phyloP scores from a whole-genome alignment of 2,113 vertebrate genomes.

The Python bivittatus region DNA sequence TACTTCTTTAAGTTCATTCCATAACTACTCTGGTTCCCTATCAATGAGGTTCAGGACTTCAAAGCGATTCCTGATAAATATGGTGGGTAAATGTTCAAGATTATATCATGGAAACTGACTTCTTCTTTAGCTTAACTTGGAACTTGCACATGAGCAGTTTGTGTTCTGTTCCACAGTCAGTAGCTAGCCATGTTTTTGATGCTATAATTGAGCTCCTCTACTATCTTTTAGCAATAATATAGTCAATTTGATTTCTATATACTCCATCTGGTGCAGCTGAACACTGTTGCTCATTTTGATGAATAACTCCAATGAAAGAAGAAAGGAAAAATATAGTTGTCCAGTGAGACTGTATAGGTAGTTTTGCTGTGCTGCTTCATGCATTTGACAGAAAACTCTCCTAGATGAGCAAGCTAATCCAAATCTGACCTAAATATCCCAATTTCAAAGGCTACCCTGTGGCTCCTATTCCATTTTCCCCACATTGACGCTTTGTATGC shows the following conservation, averaged over 20 bases:
- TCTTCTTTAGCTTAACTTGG: background rate
- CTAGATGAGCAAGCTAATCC: background rate
- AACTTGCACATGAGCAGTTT: background rate
- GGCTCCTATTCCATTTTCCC: background rate
- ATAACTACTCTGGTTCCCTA: background rate
- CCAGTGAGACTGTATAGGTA: background rate
- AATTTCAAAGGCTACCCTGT: background rate
- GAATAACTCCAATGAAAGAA: background rate
- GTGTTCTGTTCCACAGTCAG: background rate
- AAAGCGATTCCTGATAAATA: background rate
- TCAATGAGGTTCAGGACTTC: background rate
- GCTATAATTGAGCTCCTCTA: background rate
- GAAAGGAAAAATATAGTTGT: background rate
- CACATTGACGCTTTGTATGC: background rate
- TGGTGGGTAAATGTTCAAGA: background rate
- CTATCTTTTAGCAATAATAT: background rate
- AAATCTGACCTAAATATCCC: background rate
- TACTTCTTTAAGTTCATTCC: too few species aligned
- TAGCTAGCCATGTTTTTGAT: background rate
- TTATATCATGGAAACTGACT: background rate
- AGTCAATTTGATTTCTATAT: background rate
- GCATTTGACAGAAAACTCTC: background rate
- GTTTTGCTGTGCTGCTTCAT: background rate
- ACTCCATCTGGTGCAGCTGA: background rate
- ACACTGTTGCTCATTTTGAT: background rate